Conservation (phyloP, 2,797 vertebrate genomes). For the Ctenopoma multispine region DNA sequence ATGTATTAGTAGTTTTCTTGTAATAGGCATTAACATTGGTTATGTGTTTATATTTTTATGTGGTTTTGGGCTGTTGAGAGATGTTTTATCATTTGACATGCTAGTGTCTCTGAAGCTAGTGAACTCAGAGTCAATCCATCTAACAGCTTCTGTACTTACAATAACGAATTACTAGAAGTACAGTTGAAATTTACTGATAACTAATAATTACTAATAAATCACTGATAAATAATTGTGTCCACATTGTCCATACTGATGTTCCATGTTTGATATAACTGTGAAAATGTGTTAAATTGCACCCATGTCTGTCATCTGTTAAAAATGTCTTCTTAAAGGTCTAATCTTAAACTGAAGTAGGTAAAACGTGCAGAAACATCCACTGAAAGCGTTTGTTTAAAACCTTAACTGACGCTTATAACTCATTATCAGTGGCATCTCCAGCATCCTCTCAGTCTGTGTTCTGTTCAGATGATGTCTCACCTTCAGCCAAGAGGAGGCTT, state of each 20-base stretch:
- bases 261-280: background rate
- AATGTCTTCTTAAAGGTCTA: too few species aligned
- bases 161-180: too few species aligned
- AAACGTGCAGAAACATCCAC: background rate
- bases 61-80: too few species aligned
- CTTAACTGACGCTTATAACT: background rate
- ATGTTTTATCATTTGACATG: too few species aligned
- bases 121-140: too few species aligned
- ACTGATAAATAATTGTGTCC: background rate
- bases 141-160: too few species aligned
- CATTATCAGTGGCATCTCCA: background rate
- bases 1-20: background rate
- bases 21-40: too few species aligned
- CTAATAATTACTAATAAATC: background rate
- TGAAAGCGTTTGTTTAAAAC: background rate
- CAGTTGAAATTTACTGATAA: too few species aligned
- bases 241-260: background rate
- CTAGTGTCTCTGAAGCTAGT: too few species aligned
- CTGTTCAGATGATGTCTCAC: slow-evolving; percentile 13
- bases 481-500: background rate
- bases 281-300: background rate
- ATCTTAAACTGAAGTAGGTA: background rate
- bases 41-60: background rate
- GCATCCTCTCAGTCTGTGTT: background rate
- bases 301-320: background rate